phyloP scores from a whole-genome alignment of 2,113 vertebrate genomes.

The Tapirus terrestris region DNA sequence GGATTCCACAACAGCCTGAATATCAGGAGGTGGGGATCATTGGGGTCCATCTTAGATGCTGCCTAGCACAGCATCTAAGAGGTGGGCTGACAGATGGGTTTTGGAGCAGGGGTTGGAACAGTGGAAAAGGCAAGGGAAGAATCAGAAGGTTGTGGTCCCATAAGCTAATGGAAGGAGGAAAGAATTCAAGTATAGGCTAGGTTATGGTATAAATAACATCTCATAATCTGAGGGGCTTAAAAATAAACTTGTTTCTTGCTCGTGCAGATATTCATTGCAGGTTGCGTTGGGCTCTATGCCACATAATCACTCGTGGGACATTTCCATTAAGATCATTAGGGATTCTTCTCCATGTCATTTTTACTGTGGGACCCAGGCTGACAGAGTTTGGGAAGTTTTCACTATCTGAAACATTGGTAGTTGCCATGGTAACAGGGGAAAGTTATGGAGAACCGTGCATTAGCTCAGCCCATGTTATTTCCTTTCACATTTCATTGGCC shows the following conservation, averaged over 20 bases:
- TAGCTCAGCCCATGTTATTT: not conserved
- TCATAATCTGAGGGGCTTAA: not conserved
- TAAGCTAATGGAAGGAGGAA: not conserved
- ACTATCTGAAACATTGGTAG: not conserved
- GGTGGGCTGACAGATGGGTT: not conserved
- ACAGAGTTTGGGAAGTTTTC: not conserved
- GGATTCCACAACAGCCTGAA: not conserved
- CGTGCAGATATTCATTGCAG: not conserved
- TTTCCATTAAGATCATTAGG: not conserved
- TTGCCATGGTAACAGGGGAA: not conserved
- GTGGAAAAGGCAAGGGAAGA: not conserved
- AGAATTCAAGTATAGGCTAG: not conserved
- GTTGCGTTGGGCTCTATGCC: not conserved
- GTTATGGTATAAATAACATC: not conserved
- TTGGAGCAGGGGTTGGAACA: not conserved
- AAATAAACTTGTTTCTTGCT: not conserved
- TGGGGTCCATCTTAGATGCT: not conserved
- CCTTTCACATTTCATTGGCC: not conserved
- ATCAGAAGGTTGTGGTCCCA: not conserved
- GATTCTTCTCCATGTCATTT: not conserved
- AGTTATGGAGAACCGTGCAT: not conserved
- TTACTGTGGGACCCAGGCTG: not conserved
- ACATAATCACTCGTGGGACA: not conserved
- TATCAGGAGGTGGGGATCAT: not conserved
- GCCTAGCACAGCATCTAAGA: not conserved